Conservation (phyloP, 1,140 invertebrate species). For the Calliphora vicina region DNA sequence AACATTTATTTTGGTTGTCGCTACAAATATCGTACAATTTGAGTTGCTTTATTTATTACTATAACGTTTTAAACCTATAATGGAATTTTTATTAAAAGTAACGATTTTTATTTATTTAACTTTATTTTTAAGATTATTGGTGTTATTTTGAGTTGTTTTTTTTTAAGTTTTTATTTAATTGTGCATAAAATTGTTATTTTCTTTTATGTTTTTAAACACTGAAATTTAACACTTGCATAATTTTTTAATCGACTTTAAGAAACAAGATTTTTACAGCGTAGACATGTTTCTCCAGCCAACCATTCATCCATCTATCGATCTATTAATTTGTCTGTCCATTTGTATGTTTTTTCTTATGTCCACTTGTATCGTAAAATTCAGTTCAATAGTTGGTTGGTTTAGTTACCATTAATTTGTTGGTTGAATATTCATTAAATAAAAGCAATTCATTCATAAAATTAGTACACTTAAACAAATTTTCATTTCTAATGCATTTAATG, state of each 20-base stretch:
- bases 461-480: not conserved
- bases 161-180: not conserved
- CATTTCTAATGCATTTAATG: too few relatives aligned
- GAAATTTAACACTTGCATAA: slow-evolving; percentile 13
- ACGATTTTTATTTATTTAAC: not conserved
- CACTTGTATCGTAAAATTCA: not conserved
- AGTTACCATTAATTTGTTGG: not conserved
- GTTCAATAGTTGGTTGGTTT: not conserved
- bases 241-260: not conserved
- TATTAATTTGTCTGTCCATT: not conserved
- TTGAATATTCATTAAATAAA: not conserved
- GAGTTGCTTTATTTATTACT: too few relatives aligned
- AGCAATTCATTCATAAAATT: slow-evolving; percentile 7
- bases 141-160: not conserved
- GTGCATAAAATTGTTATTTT: slow-evolving; percentile 17
- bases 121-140: not conserved
- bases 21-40: too few relatives aligned
- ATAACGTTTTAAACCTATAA: too few relatives aligned
- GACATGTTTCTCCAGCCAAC: not conserved
- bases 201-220: not conserved
- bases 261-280: not conserved
- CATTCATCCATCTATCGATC: not conserved
- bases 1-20: too few relatives aligned
- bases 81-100: too few relatives aligned
- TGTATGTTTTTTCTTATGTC: not conserved